phyloP scores from a whole-genome alignment of 2,113 vertebrate species.

The Ptyas mucosa region DNA sequence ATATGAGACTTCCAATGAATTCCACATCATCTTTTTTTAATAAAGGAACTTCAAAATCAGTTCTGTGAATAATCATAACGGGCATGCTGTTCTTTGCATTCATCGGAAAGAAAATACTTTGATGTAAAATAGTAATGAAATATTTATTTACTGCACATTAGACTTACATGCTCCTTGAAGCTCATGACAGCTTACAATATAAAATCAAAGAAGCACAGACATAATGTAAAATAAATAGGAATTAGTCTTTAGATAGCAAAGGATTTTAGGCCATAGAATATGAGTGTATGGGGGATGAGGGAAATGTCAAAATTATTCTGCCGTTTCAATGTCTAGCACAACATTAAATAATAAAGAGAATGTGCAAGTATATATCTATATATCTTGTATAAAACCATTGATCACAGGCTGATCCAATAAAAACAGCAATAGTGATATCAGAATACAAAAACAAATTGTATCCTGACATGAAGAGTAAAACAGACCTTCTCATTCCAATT shows the following conservation, averaged over 20 bases:
- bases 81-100: constrained; percentile 29
- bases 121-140: not conserved
- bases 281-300: too few relatives aligned
- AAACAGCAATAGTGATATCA: not conserved
- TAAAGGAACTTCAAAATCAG: not conserved
- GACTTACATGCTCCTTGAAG: not conserved
- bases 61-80: constrained; percentile 17
- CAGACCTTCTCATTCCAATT: not conserved
- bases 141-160: not conserved
- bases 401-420: not conserved
- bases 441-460: not conserved
- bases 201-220: not conserved
- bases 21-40: not conserved
- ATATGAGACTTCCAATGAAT: not conserved
- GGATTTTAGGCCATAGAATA: not conserved
- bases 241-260: constrained; percentile 20
- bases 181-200: not conserved
- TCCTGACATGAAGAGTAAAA: not conserved
- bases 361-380: too few relatives aligned
- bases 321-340: not conserved
- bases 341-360: not conserved
- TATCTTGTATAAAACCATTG: not conserved
- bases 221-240: not conserved
- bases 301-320: not conserved
- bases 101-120: not conserved